Conservation (phyloP, 1,140 invertebrate species). For the Euschistus heros region DNA sequence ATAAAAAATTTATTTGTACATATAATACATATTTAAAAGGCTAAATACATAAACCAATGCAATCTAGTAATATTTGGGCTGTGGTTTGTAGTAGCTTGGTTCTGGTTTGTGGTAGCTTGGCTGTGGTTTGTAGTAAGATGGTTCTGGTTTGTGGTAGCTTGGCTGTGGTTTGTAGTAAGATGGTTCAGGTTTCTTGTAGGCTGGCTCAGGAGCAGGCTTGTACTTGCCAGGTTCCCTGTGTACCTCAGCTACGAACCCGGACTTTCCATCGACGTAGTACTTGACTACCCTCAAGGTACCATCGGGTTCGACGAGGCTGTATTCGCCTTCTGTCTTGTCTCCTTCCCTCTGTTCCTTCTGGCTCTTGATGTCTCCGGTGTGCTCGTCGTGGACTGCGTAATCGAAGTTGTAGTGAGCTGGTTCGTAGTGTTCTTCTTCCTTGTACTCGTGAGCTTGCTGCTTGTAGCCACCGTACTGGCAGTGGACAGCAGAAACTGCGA, state of each 20-base stretch:
- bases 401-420: slow-evolving; percentile 38
- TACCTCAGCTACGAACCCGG: slow-evolving; percentile 1
- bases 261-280: neutral
- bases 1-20: no score
- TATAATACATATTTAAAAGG: no score
- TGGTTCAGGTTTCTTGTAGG: neutral
- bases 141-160: no score
- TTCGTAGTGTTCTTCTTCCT: neutral
- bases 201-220: neutral
- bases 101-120: no score
- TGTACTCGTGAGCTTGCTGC: neutral
- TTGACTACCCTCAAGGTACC: slow-evolving; percentile 28
- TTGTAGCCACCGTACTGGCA: neutral
- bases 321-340: slow-evolving; percentile 41
- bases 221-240: neutral
- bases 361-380: slow-evolving; percentile 46
- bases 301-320: slow-evolving; percentile 32
- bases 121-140: no score
- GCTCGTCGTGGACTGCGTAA: slow-evolving; percentile 42
- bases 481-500: neutral
- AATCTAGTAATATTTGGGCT: no score
- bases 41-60: no score
- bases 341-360: slow-evolving; percentile 43
- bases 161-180: neutral
- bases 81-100: no score